phyloP scores from a whole-genome alignment of 2,113 vertebrate genomes.

The Lanius ludovicianus region DNA sequence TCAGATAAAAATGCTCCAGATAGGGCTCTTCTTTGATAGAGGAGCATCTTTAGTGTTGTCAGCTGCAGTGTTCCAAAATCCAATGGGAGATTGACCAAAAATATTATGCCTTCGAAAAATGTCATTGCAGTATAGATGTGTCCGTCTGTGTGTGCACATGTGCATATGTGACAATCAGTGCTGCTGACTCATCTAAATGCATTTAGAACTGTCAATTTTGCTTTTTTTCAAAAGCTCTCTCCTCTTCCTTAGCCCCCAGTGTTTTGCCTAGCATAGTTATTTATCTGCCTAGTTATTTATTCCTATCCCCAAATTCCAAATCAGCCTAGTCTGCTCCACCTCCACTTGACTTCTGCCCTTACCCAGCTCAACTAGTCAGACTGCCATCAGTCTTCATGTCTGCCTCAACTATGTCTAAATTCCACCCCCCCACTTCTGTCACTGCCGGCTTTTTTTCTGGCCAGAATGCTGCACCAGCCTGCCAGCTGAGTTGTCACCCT shows the following conservation, averaged over 20 bases:
- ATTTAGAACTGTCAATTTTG: neutral
- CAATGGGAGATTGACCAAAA: neutral
- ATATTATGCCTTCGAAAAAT: neutral
- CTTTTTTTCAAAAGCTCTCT: neutral
- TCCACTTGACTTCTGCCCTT: neutral
- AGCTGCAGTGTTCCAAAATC: neutral
- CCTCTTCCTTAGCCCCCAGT: neutral
- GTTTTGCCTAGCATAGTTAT: neutral
- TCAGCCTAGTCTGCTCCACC: neutral
- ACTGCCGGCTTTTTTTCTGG: neutral
- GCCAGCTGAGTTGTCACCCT: neutral
- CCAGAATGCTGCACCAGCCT: neutral
- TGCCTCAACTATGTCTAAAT: rapidly evolving
- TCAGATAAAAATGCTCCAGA: neutral
- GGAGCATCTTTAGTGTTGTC: neutral
- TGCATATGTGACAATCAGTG: neutral
- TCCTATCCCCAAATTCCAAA: neutral
- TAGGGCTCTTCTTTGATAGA: neutral
- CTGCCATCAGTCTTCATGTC: neutral
- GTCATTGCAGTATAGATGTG: neutral
- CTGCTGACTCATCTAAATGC: neutral
- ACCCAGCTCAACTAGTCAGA: neutral
- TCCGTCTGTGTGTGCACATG: rapidly evolving
- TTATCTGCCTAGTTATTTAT: neutral
- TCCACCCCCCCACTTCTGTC: neutral